phyloP scores from a whole-genome alignment of 2,797 vertebrate species.

The Knipowitschia caucasica region DNA sequence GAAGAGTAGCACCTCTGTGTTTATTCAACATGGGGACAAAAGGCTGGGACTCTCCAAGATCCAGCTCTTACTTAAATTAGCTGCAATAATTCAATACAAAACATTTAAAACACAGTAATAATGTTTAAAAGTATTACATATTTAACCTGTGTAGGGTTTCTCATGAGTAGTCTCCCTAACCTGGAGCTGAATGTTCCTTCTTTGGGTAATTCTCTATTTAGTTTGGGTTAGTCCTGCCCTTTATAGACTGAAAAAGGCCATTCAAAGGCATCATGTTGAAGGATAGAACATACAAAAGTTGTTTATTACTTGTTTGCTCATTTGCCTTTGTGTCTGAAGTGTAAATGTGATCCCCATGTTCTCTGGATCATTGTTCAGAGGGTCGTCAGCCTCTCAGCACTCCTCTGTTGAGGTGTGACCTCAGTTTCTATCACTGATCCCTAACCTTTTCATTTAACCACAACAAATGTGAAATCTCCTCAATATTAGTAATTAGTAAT shows the following conservation, averaged over 20 bases:
- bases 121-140: no score
- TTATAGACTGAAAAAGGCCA: no score
- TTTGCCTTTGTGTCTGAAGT: constrained; percentile 54
- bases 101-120: no score
- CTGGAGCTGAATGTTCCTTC: no score
- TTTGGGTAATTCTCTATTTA: no score
- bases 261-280: no score
- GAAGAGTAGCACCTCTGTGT: constrained; percentile 71
- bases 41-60: constrained; percentile 52
- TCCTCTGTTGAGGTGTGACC: constrained; percentile 42
- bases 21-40: constrained; percentile 77
- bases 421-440: constrained; percentile 43
- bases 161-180: no score
- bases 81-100: not conserved
- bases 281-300: constrained; percentile 2
- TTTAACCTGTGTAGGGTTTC: no score
- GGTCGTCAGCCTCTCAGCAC: constrained; percentile 45
- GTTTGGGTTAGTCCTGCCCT: no score
- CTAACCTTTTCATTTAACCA: constrained; percentile 22
- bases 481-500: constrained; percentile 17
- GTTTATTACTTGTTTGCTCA: constrained; percentile 16
- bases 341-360: constrained; percentile 63
- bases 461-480: constrained; percentile 23
- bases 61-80: constrained; percentile 15
- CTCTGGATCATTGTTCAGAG: constrained; percentile 45